phyloP scores from a whole-genome alignment of 2,888 invertebrate genomes.

The Oasisia sp. region DNA sequence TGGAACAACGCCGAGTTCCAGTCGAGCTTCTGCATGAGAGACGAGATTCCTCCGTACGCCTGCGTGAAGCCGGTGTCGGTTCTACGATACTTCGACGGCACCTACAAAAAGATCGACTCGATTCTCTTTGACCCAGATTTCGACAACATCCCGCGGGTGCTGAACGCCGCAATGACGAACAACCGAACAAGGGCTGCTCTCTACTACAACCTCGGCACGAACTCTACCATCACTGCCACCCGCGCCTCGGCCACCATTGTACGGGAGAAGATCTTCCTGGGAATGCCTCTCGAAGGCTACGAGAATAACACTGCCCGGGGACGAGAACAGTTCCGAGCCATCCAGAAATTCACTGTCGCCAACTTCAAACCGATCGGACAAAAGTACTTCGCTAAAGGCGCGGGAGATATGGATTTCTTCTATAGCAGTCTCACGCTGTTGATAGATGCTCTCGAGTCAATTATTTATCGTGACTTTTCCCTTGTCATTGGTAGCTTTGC shows the following conservation, averaged over 20 bases:
- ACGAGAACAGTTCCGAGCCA: background rate
- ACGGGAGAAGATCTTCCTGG: slow-evolving; percentile 32
- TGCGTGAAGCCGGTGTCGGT: slow-evolving; percentile 40
- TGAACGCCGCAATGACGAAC: slow-evolving; percentile 36
- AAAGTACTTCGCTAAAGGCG: background rate
- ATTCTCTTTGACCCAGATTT: slow-evolving; percentile 43
- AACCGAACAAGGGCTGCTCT: slow-evolving; percentile 24
- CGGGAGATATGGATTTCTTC: slow-evolving; percentile 30
- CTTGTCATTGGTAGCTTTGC: slow-evolving; percentile 40
- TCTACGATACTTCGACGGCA: slow-evolving; percentile 44
- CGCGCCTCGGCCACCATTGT: slow-evolving; percentile 32
- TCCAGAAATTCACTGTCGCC: slow-evolving; percentile 27
- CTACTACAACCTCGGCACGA: slow-evolving; percentile 39
- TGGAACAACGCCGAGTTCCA: slow-evolving; percentile 30
- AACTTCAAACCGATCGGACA: slow-evolving; percentile 25
- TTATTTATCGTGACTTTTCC: slow-evolving; percentile 37
- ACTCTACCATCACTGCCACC: slow-evolving; percentile 27
- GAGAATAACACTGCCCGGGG: background rate
- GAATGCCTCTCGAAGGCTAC: slow-evolving; percentile 34
- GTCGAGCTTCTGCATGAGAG: background rate
- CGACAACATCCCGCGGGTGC: slow-evolving; percentile 37
- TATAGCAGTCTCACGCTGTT: slow-evolving; percentile 37
- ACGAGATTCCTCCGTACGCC: background rate
- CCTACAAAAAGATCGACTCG: slow-evolving; percentile 25
- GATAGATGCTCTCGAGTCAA: slow-evolving; percentile 8